Evolutionary conservation across 2,113 vertebrate genomes (phyloP).

Genomic region (Cinclus cinclus): DNA sequence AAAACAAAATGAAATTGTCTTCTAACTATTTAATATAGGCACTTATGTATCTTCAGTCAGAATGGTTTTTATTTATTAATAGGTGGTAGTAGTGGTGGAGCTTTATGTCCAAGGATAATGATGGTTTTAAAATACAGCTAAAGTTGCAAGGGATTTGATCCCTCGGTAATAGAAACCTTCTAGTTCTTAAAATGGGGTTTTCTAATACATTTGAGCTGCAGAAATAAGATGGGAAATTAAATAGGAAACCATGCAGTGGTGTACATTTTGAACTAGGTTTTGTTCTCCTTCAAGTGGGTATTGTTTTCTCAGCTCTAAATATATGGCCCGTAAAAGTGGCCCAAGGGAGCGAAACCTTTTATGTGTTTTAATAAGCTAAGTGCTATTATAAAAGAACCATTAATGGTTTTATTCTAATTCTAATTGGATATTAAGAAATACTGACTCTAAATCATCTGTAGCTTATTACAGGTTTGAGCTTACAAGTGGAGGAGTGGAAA

Average conservation of each 20-base stretch:
- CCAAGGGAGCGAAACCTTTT: conserved; percentile 56
- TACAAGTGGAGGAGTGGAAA: not conserved
- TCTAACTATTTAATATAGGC: not conserved
- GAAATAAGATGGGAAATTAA: conserved; percentile 6
- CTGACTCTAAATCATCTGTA: conserved; percentile 38
- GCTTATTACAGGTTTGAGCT: conserved; percentile 32
- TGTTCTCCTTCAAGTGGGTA: conserved; percentile 22
- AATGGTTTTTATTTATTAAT: not conserved
- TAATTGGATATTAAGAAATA: conserved; percentile 62
- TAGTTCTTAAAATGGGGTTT: not conserved
- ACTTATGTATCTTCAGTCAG: not conserved
- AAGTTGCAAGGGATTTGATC: not conserved
- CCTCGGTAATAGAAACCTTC: not conserved
- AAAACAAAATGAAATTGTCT: not conserved
- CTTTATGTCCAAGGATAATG: not conserved
- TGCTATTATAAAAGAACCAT: conserved; percentile 61
- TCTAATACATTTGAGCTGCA: not conserved
- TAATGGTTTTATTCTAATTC: conserved; percentile 68
- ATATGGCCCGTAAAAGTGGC: not conserved
- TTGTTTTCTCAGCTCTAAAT: conserved; percentile 35
- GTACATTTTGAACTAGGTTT: conserved; percentile 13
- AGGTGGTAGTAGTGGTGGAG: not conserved
- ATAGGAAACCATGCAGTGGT: not conserved
- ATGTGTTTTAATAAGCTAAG: conserved; percentile 70
- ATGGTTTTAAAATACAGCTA: not conserved